A percentile compares a stretch with the other conserved stretches of the same genome.
These are phyloP conservation scores for Apostichopus leukothele DNA, from an alignment of 53 echinoderm and acorn worm species.

Conservation along the genomic window DNA sequence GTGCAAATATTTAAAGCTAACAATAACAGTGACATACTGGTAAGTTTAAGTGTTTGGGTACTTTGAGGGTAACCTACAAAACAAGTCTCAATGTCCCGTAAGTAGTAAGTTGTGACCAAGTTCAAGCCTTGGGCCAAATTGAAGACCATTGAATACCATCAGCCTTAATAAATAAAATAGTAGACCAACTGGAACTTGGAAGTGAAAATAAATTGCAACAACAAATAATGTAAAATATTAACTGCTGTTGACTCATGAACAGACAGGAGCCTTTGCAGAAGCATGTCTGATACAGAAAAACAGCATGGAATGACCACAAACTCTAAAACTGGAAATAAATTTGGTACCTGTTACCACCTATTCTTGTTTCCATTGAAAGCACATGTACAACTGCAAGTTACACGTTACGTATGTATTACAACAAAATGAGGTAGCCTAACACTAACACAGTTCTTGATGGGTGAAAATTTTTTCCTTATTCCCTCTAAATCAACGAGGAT, in stretches of 20 bases:
- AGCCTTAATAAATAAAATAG: too few species aligned
- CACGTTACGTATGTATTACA: neutral
- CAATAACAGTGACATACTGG: too few species aligned
- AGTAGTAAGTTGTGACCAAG: too few species aligned
- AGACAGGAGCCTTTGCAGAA: neutral
- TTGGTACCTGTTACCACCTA: neutral
- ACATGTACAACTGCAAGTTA: neutral
- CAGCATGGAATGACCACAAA: neutral
- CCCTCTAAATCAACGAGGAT: neutral
- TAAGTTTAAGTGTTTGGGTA: too few species aligned
- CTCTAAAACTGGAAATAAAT: neutral
- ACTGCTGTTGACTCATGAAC: neutral
- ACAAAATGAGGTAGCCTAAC: neutral
- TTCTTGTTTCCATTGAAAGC: neutral
- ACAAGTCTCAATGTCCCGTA: too few species aligned
- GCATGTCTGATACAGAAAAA: neutral
- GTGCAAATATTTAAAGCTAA: too few species aligned
- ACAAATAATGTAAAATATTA: neutral
- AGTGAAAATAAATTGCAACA: neutral
- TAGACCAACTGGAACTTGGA: neutral
- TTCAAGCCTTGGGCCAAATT: too few species aligned
- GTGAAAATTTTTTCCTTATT: conserved; percentile 9
- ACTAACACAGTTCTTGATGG: neutral
- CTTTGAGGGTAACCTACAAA: too few species aligned
- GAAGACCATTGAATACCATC: too few species aligned